Percentiles rank a stretch among this genome's conserved stretches.
phyloP scores from a whole-genome alignment of 30 jellyfish, hydroid and myxozoan genomes.

The Phacellophora camtschatica region DNA sequence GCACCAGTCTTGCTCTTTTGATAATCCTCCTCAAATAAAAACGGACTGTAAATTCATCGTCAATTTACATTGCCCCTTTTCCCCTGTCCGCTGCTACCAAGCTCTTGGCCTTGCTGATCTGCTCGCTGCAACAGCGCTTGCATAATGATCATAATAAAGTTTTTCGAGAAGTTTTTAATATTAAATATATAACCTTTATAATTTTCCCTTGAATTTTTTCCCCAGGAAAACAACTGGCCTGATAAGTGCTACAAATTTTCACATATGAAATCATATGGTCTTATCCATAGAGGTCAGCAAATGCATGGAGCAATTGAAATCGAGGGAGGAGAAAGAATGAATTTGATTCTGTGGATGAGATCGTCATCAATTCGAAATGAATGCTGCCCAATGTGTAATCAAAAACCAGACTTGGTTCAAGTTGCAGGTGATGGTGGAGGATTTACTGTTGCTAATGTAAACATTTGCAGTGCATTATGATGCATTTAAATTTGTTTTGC shows the following conservation, averaged over 20 bases:
- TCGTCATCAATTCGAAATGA: slow-evolving; percentile 75
- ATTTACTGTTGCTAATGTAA: slow-evolving; percentile 37
- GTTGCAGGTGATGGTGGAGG: slow-evolving; percentile 88
- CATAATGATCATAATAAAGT: no score
- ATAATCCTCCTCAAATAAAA: no score
- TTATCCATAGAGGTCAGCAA: slow-evolving; percentile 86
- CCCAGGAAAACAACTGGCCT: slow-evolving; percentile 44
- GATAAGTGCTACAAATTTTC: slow-evolving; percentile 21
- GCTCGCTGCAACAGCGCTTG: neutral
- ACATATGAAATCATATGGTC: slow-evolving; percentile 59
- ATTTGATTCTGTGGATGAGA: slow-evolving; percentile 89
- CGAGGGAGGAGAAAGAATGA: slow-evolving; percentile 74
- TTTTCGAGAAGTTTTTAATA: no score
- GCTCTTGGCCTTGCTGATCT: no score
- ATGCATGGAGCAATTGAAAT: slow-evolving; percentile 95
- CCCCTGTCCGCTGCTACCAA: no score
- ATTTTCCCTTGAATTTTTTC: neutral
- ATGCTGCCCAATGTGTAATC: slow-evolving; percentile 89
- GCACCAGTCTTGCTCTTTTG: no score
- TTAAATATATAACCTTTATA: neutral
- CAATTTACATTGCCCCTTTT: no score
- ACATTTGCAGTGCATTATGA: slow-evolving; percentile 57
- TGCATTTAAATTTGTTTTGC: neutral
- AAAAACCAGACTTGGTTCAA: slow-evolving; percentile 57
- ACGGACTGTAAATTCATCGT: no score